Base-by-base conservation (phyloP, 2,113 vertebrate genomes). In the Phoxinus phoxinus region DNA sequence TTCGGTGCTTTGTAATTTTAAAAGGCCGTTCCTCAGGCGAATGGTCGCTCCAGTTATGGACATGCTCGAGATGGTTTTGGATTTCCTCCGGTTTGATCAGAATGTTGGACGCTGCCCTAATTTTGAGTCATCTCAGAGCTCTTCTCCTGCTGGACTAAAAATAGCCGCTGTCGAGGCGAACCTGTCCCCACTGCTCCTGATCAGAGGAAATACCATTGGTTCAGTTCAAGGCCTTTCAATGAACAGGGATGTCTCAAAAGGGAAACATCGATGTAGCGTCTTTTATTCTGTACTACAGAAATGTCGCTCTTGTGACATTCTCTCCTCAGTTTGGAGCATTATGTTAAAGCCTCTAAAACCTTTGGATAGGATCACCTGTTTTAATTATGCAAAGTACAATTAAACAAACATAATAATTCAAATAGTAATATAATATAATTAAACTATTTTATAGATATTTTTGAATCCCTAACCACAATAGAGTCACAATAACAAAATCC, bases 81-180 rank as follows among this genome's bases (percentile, higher is more conserved):
- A 86, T 85, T 89, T 86, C 85, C 86, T 79, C 65, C 27, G 59
- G 72, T 53, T 83, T 84, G 72, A 86, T 86, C 82, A 83, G 72
- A 84, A 86, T 85, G 82, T 88, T 88, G 85, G 85, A 83, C 1
- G 32, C 53, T 44, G 53, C 85, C 83, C 82, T 85, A 83, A 90
- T 87, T 88, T 90, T 83, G 63, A 84, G 84, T 85, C 78, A 79
- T 86, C 82, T 86, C 63, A 83, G 81, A 85, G 25, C 77, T 81
- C 12, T 81, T 80, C 80, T 61, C 37, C 65, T 46, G 53, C 32
- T 41, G 78, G 37, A 69, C 76, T 88, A 90, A 75, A 87, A 87
- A 85, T 87, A 87, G 67, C 73, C 12, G 11, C 53, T 11, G 41
- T 17, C 19, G 19, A 30, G 51, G 13, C 58, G 4, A 41, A 48